Evolutionary conservation across 1,140 invertebrate species (phyloP).

Genomic region (Ceratosolen fusciceps): DNA sequence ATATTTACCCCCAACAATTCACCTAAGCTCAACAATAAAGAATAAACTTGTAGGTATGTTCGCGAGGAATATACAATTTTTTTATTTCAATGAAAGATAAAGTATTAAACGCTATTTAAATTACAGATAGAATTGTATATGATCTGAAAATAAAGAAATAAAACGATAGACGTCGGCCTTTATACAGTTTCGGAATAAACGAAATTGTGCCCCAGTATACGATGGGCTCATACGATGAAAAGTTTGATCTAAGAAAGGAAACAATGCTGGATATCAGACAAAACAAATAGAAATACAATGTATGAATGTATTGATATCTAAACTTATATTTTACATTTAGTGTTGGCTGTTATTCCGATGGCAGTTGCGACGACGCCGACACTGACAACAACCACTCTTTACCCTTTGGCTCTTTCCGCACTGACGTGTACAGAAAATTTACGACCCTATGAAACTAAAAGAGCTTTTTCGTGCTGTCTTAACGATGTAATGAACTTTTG

Average conservation of each 20-base stretch:
- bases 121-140: too few species aligned
- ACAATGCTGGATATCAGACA: not conserved
- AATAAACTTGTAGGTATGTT: too few species aligned
- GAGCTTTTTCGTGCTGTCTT: not conserved
- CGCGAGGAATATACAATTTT: too few species aligned
- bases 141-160: not conserved
- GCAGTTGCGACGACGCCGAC: slow-evolving; percentile 47
- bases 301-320: slow-evolving; percentile 41
- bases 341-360: too few species aligned
- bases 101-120: too few species aligned
- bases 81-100: too few species aligned
- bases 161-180: not conserved
- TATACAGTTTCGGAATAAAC: not conserved
- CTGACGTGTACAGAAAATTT: slow-evolving; percentile 4
- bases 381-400: slow-evolving; percentile 31
- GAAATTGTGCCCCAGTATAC: not conserved
- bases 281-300: not conserved
- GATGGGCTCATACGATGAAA: not conserved
- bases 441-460: not conserved
- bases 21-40: too few species aligned
- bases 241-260: not conserved
- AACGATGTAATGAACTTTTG: not conserved
- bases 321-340: slow-evolving; percentile 54
- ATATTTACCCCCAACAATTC: too few species aligned
- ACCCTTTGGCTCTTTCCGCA: not conserved